Conservation (phyloP, 2,113 vertebrate species). For the Castor canadensis region DNA sequence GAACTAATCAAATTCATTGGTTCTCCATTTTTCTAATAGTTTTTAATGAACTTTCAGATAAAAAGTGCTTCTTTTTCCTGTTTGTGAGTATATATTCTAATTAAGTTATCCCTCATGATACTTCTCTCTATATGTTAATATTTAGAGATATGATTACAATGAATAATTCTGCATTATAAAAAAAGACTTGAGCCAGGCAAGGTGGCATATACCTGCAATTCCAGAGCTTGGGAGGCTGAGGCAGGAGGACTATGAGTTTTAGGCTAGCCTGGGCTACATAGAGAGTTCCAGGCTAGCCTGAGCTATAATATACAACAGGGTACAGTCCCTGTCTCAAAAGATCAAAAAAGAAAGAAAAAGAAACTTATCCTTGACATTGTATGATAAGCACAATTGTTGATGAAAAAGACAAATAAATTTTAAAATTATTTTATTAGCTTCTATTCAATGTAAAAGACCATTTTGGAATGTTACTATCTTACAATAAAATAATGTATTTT, state of each 20-base stretch:
- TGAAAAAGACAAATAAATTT: slow-evolving; percentile 35
- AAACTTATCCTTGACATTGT: background rate
- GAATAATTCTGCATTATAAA: background rate
- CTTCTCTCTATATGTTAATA: background rate
- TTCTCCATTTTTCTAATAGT: slow-evolving; percentile 17
- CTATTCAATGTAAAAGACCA: slow-evolving; percentile 41
- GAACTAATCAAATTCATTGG: slow-evolving; percentile 16
- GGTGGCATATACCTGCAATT: no score
- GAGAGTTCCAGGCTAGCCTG: no score
- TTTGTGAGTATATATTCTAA: slow-evolving; percentile 22
- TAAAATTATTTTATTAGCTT: slow-evolving; percentile 1
- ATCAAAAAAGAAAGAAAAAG: no score
- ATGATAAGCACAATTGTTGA: background rate
- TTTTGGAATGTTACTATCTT: slow-evolving; percentile 29
- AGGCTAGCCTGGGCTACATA: no score
- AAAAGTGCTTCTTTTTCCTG: background rate
- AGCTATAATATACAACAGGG: no score
- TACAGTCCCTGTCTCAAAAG: no score
- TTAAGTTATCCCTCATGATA: background rate
- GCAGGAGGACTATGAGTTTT: no score
- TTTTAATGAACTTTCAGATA: slow-evolving; percentile 12
- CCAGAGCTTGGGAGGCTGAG: no score
- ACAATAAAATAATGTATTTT: no score
- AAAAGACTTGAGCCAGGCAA: background rate
- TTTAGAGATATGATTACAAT: background rate